phyloP scores from a whole-genome alignment of 1,140 invertebrate genomes.

The Pogonomyrmex barbatus region DNA sequence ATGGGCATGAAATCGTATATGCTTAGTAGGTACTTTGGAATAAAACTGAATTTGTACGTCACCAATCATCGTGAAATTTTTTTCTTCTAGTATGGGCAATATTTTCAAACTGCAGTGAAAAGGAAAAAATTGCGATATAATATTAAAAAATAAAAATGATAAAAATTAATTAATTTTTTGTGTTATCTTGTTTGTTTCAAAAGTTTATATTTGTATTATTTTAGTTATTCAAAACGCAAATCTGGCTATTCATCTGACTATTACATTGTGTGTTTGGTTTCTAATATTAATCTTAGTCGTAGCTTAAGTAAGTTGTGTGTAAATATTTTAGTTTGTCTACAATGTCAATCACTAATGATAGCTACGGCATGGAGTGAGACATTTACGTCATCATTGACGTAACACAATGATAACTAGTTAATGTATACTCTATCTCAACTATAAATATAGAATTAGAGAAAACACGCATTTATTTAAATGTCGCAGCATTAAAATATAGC shows the following conservation, averaged over 20 bases:
- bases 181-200: background rate
- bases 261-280: background rate
- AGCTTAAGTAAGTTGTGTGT: background rate
- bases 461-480: background rate
- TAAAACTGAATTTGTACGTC: constrained; percentile 74
- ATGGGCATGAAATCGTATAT: constrained; percentile 57
- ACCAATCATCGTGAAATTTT: constrained; percentile 69
- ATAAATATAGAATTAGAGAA: constrained; percentile 7
- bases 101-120: constrained; percentile 63
- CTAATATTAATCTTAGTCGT: constrained; percentile 23
- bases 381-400: constrained; percentile 11
- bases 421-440: background rate
- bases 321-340: constrained; percentile 36
- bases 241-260: background rate
- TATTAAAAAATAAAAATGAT: background rate
- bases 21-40: constrained; percentile 74
- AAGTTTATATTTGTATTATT: background rate
- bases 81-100: constrained; percentile 60
- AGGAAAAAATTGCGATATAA: background rate
- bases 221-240: background rate
- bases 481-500: background rate
- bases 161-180: background rate
- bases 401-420: background rate
- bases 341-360: constrained; percentile 20
- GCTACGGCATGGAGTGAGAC: background rate